phyloP scores from a whole-genome alignment of 2,888 invertebrate genomes.

The Caenorhabditis imperialis region DNA sequence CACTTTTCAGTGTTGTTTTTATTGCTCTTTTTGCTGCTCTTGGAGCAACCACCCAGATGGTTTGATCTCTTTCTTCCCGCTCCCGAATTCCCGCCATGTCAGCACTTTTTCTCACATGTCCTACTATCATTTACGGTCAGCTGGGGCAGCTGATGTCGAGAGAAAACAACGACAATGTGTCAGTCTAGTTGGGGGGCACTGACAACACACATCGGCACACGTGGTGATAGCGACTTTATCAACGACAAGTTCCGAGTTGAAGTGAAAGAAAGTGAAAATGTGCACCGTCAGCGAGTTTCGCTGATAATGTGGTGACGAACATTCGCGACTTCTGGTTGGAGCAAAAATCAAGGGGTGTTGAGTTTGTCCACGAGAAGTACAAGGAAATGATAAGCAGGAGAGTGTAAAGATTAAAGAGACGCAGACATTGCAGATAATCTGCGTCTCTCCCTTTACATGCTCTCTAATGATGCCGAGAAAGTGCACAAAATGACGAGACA shows the following conservation, averaged over 20 bases:
- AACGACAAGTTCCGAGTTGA: background rate
- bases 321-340: background rate
- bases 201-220: slow-evolving; percentile 25
- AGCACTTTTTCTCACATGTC: slow-evolving; percentile 36
- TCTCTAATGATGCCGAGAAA: too few species aligned
- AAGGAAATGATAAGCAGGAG: slow-evolving; percentile 1
- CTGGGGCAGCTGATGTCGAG: slow-evolving; percentile 13
- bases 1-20: slow-evolving; percentile 6
- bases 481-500: too few species aligned
- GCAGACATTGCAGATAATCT: too few species aligned
- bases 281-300: slow-evolving; percentile 32
- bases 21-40: slow-evolving; percentile 14
- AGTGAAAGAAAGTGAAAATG: slow-evolving; percentile 32
- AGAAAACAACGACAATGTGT: slow-evolving; percentile 13
- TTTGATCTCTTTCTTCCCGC: slow-evolving; percentile 18
- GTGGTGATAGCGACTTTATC: slow-evolving; percentile 32
- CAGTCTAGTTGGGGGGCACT: slow-evolving; percentile 41
- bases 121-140: slow-evolving; percentile 29
- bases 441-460: too few species aligned
- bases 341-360: background rate
- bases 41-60: too few species aligned
- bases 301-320: slow-evolving; percentile 6
- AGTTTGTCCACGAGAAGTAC: background rate
- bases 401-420: background rate
- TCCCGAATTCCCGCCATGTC: slow-evolving; percentile 25